Conservation (phyloP, 2,797 vertebrate genomes). For the Falco novaeseelandiae region DNA sequence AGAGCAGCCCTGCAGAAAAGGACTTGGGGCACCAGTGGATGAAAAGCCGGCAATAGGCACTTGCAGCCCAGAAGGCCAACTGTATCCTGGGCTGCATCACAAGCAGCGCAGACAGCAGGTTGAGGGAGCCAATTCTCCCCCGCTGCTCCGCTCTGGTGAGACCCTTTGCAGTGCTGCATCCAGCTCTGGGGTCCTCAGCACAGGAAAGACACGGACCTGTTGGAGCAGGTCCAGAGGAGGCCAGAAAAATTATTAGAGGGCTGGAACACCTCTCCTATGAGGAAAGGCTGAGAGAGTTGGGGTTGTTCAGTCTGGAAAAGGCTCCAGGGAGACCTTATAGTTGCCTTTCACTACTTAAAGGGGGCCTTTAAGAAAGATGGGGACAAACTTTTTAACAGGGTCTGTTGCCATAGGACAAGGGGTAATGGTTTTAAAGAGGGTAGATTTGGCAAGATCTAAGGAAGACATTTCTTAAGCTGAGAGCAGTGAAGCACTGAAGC, state of each 20-base stretch:
- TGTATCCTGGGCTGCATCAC: accelerated
- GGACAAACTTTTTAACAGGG: not conserved
- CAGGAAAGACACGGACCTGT: not conserved
- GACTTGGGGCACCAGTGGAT: not conserved
- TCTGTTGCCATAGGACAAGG: not conserved
- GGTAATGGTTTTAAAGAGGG: not conserved
- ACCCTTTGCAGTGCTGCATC: not conserved
- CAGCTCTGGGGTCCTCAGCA: not conserved
- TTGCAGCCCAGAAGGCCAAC: not conserved
- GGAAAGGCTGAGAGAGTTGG: too few species aligned
- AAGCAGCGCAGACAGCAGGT: not conserved
- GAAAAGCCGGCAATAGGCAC: accelerated
- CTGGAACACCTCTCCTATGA: not conserved
- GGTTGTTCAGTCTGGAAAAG: too few species aligned
- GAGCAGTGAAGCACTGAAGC: not conserved
- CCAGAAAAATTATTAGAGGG: not conserved
- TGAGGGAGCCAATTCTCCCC: not conserved
- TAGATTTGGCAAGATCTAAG: not conserved
- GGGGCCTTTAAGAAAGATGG: not conserved
- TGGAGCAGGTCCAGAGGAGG: not conserved
- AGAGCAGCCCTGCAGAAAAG: not conserved
- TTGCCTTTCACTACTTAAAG: too few species aligned
- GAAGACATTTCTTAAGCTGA: not conserved
- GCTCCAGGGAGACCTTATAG: too few species aligned
- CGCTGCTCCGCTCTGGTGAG: not conserved